Base-by-base conservation (phyloP, 2,888 invertebrate species). In the Silvanus unidentatus region DNA sequence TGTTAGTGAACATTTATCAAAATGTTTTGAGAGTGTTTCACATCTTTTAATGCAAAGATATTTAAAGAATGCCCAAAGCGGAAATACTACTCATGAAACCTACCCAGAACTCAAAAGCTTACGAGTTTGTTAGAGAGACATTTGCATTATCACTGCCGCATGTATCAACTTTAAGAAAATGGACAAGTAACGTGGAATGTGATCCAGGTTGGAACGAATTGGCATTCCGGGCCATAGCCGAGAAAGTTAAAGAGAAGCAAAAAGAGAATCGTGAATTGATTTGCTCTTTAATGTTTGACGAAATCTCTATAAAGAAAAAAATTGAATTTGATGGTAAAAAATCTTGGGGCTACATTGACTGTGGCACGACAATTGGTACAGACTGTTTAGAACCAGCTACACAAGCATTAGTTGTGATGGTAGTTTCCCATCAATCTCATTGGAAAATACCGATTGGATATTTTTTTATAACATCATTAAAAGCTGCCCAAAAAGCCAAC, bases 371-470 rank as follows among this genome's bases (percentile, higher is more conserved):
- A 13, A 37, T 34, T 8, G 47, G 48, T 15, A 45, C 38, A 39
- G 44, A 48, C 15, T 28, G 41, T 16, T 14, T 46, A 11, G 16
- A 48, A 34, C 47, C 40, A 29, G 58, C 60, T 12, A 47, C 40
- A 11, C 51, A 58, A 40, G 60, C 50, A 8, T 34, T 55, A 10
- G 58, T 55, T 13, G 14, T 58, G 12, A 52, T 55, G 53, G 51
- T 59, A 10, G 57, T 57, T 32, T 43, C 50, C 29, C 36, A 47
- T 11, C 45, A 50, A 38, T 28, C 34, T 9, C 36, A 49, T 22
- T 54, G 57, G 54, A 59, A 59, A 46, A 27, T 58, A 28, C 57
- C 57, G 37, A 45, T 60, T 30, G 50, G 48, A n/a, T 57, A 57
- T 44, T 56, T 49, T 48, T 52, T 57, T 8, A 53, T 53, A 27